Base-by-base conservation (phyloP, 2,797 vertebrate species). In the Coreius guichenoti region DNA sequence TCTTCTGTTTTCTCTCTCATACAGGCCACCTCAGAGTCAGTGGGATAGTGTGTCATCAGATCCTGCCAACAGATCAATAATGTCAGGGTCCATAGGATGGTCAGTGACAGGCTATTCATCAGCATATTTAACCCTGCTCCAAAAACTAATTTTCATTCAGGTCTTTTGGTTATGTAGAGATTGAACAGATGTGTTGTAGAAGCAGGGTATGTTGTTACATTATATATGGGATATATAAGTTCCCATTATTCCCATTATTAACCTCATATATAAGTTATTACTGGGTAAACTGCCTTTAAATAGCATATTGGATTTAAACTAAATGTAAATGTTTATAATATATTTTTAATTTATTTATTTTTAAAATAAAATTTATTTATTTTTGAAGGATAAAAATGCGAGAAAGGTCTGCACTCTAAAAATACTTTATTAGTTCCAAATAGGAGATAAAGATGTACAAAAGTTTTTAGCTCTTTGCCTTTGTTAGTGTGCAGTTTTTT, bases 81-180 rank as follows among this genome's bases (percentile, higher is more conserved):
- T 87, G 86, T 88, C 14, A 45, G 79, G 6, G 86, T 91, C 87
- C 87, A 83, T 81, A 82, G 81, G 87, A 88, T 76, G 86, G 86
- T 81, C 17, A 43, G 81, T 88, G 87, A 87, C 88, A 89, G 73
- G 87, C 88, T 87, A 92, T 93, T 90, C 88, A 92, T 94, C 92
- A 91, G 87, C 91, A 90, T 88, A 90, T 94, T 93, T 92, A 93
- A 90, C 79, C 89, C 84, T 82, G 86, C 86, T 90, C 91, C 91
- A 90, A 83, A 90, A 88, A 87, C 83, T 91, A 2, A 16, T 63
- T 93, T 91, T 90, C 90, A 91, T 93, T 92, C 85, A 90, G 91
- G 90, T 87, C 85, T 88, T 83, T 87, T 86, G 89, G 90, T 90
- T 84, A 87, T 88, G 87, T 82, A 83, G 83, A 49, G 43, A 83